Evolutionary conservation across 2,113 vertebrate species (phyloP).

Genomic region (Myocastor coypus): DNA sequence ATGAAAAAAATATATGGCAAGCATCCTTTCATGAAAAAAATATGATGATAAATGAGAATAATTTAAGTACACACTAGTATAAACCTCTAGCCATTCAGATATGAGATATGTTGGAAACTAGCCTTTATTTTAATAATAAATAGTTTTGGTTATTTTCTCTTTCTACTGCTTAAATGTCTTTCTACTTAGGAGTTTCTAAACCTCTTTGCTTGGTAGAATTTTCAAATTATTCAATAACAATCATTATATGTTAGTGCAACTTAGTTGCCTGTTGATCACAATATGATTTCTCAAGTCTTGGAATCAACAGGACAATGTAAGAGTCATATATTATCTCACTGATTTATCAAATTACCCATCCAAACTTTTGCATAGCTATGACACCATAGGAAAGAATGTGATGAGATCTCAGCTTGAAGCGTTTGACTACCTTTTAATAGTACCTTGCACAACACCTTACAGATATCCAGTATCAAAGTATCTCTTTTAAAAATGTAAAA

Average conservation of each 20-base stretch:
- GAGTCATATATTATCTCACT: neutral
- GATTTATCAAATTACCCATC: neutral
- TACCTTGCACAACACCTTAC: neutral
- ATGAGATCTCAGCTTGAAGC: neutral
- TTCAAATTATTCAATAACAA: neutral
- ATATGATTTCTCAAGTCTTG: neutral
- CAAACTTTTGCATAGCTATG: neutral
- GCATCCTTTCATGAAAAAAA: neutral
- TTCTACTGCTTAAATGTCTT: neutral
- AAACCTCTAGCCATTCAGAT: neutral
- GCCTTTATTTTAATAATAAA: neutral
- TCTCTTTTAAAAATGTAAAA: neutral
- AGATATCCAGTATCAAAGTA: neutral
- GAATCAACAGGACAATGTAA: neutral
- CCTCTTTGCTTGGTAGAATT: neutral
- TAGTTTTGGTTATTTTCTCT: neutral
- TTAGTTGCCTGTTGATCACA: neutral
- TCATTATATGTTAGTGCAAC: neutral
- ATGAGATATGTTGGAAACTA: slow-evolving; percentile 1
- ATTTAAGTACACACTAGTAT: neutral
- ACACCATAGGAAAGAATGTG: neutral
- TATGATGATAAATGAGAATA: neutral
- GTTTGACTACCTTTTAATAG: neutral
- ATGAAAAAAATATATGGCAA: neutral
- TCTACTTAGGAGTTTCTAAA: neutral